Evolutionary conservation across 2,888 invertebrate species (phyloP).

Genomic region (Syrphus vitripennis): DNA sequence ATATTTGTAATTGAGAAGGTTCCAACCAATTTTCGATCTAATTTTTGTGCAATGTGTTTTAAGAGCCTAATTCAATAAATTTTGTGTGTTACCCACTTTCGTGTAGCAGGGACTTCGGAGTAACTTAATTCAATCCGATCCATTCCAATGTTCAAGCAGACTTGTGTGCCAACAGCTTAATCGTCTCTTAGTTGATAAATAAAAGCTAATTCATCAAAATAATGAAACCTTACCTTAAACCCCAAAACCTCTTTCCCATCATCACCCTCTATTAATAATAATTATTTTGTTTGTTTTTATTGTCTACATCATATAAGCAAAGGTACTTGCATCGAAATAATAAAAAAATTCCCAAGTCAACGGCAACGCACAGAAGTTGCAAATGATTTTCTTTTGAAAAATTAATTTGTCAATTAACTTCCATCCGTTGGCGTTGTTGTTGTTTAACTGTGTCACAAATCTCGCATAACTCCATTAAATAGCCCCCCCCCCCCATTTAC

Average conservation of each 20-base stretch:
- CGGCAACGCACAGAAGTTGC: not conserved
- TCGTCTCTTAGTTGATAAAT: too few species aligned
- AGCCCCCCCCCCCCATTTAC: not conserved
- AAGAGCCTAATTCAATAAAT: too few species aligned
- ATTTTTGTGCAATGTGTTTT: too few species aligned
- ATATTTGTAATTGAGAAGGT: too few species aligned
- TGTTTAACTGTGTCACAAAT: slow-evolving; percentile 12
- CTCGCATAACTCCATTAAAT: slow-evolving; percentile 21
- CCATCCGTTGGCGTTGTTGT: slow-evolving; percentile 9
- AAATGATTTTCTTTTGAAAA: slow-evolving; percentile 2
- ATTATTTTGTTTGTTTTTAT: not conserved
- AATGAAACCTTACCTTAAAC: not conserved
- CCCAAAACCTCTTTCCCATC: slow-evolving; percentile 20
- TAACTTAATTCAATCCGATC: too few species aligned
- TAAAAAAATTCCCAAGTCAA: slow-evolving; percentile 1
- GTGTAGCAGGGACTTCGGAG: too few species aligned
- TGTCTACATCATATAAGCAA: not conserved
- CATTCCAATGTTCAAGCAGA: too few species aligned
- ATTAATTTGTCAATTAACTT: slow-evolving; percentile 31
- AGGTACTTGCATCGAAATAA: too few species aligned
- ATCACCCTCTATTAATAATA: not conserved
- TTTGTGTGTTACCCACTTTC: too few species aligned
- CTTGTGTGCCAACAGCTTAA: too few species aligned
- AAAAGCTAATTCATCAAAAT: not conserved
- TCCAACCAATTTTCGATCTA: too few species aligned